Evolutionary conservation across 2,888 invertebrate species (phyloP).

Genomic region (Elmis aenea): DNA sequence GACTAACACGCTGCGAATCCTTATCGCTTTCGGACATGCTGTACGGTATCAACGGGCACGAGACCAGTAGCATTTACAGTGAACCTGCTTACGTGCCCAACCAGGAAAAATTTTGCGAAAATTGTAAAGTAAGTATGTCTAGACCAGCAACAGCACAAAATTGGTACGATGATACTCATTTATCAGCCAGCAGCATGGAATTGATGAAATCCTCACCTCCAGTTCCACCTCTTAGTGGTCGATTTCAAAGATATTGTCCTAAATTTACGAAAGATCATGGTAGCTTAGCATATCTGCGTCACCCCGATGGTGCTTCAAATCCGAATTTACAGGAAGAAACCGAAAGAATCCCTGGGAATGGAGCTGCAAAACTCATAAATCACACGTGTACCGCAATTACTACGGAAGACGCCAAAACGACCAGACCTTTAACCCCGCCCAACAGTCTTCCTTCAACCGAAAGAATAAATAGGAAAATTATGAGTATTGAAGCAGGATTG

Average conservation of each 20-base stretch:
- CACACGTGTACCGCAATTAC: slow-evolving; percentile 31
- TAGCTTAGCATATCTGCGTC: slow-evolving; percentile 65
- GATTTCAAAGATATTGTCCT: slow-evolving; percentile 62
- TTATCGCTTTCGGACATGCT: slow-evolving; percentile 65
- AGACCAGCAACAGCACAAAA: slow-evolving; percentile 63
- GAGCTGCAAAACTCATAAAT: slow-evolving; percentile 57
- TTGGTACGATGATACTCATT: slow-evolving; percentile 54
- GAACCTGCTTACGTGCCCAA: slow-evolving; percentile 70
- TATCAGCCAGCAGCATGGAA: slow-evolving; percentile 53
- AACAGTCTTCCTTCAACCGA: slow-evolving; percentile 60
- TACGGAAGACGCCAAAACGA: slow-evolving; percentile 43
- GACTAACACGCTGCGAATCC: slow-evolving; percentile 64
- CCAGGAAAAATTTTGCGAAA: slow-evolving; percentile 72
- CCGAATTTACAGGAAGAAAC: slow-evolving; percentile 74
- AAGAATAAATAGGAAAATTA: slow-evolving; percentile 57
- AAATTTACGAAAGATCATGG: slow-evolving; percentile 53
- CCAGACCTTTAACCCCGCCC: slow-evolving; percentile 50
- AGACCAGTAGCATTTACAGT: slow-evolving; percentile 79
- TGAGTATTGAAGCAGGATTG: slow-evolving; percentile 60
- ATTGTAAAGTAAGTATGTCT: slow-evolving; percentile 67
- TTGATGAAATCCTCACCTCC: slow-evolving; percentile 37
- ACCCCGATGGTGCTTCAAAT: slow-evolving; percentile 91
- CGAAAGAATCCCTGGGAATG: slow-evolving; percentile 58
- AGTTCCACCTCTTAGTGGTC: slow-evolving; percentile 34
- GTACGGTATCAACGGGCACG: slow-evolving; percentile 56